Percentiles rank a stretch among this genome's conserved stretches.
Evolutionary conservation across 2,888 invertebrate species (phyloP).

Genomic region (Hipparchia semele): DNA sequence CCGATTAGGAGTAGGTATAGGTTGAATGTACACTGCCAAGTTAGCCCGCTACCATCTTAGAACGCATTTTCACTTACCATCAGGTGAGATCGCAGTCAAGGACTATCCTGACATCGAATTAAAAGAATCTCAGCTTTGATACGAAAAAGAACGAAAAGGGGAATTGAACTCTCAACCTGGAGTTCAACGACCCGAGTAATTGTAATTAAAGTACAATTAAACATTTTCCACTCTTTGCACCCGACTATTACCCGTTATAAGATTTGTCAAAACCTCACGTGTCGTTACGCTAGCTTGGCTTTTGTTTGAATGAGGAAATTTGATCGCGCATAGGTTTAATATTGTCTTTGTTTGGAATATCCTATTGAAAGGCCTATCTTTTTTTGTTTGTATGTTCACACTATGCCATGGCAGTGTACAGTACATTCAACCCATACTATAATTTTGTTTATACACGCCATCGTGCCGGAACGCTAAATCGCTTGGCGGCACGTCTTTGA

Average conservation of each 20-base stretch:
- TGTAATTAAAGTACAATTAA: slow-evolving; percentile 48
- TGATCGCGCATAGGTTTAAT: background rate
- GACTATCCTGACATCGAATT: no score
- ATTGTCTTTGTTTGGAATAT: background rate
- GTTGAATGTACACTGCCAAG: no score
- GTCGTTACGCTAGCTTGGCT: slow-evolving; percentile 31
- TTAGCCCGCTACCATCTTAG: no score
- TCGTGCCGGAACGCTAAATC: no score
- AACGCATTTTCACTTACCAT: no score
- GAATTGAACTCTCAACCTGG: slow-evolving; percentile 14
- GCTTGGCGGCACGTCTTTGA: no score
- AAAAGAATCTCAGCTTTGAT: background rate
- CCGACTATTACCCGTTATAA: slow-evolving; percentile 42
- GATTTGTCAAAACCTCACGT: slow-evolving; percentile 44
- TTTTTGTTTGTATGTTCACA: background rate
- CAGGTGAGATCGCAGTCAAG: no score
- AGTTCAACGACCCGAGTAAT: slow-evolving; percentile 43
- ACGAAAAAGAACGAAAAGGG: background rate
- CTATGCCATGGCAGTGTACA: no score
- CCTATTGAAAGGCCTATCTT: background rate
- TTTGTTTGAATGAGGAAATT: slow-evolving; percentile 13
- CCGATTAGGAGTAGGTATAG: no score
- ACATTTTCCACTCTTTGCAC: slow-evolving; percentile 40
- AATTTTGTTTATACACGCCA: no score
- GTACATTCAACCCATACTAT: no score